A percentile compares a stretch with the other conserved stretches of the same genome.
These are phyloP conservation scores for Bos javanicus DNA, from an alignment of 2,113 vertebrate species.

Conservation along the genomic window DNA sequence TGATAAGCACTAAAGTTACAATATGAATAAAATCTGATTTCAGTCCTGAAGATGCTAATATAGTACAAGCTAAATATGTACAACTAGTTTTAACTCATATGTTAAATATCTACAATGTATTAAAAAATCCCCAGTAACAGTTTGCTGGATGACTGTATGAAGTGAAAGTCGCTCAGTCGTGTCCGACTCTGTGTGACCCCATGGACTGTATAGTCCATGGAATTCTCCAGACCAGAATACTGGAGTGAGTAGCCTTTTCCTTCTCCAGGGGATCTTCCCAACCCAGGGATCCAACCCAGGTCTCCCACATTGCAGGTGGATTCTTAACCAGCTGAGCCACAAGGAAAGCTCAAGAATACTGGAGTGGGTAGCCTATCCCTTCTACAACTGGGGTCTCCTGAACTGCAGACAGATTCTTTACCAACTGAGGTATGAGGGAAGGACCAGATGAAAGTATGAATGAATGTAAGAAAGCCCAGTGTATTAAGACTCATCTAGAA, in stretches of 20 bases:
- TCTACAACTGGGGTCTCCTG: not conserved
- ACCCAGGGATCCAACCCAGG: not conserved
- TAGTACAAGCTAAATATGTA: not conserved
- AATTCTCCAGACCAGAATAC: not conserved
- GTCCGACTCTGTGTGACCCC: not conserved
- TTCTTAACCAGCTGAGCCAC: not conserved
- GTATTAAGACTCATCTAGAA: not conserved
- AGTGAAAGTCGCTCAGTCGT: not conserved
- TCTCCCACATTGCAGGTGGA: not conserved
- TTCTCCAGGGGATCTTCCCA: not conserved
- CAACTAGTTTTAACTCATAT: not conserved
- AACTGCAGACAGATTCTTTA: not conserved
- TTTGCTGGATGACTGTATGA: not conserved
- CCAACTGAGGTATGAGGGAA: not conserved
- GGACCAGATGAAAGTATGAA: not conserved
- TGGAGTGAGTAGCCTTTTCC: not conserved
- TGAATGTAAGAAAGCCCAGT: not conserved
- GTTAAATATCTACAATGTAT: not conserved
- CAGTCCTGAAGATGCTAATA: not conserved
- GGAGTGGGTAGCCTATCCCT: not conserved
- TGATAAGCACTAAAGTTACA: not conserved
- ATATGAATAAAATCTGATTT: not conserved
- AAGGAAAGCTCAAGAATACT: not conserved
- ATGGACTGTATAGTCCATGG: not conserved
- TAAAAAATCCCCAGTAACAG: not conserved